Conservation (phyloP, 2,888 invertebrate species). For the Diplolepis rosae region DNA sequence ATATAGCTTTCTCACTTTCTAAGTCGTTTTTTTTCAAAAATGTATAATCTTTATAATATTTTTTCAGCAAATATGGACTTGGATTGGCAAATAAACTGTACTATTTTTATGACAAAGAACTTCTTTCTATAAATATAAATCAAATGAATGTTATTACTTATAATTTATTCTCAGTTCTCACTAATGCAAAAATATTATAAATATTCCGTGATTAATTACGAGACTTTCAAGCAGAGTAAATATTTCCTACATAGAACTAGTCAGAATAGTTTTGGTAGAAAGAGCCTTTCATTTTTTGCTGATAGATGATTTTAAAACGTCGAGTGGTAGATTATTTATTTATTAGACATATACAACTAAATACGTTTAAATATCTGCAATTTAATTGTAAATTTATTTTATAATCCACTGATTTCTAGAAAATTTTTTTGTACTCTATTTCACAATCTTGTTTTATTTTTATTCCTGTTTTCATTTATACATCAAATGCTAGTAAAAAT, state of each 20-base stretch:
- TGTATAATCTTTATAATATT: background rate
- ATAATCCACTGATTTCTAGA: too few species aligned
- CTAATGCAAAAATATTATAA: background rate
- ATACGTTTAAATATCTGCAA: too few species aligned
- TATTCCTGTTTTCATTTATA: too few species aligned
- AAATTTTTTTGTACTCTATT: too few species aligned
- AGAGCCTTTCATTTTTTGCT: background rate
- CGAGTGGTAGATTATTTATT: background rate
- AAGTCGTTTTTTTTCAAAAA: background rate
- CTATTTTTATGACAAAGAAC: too few species aligned
- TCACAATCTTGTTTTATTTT: too few species aligned
- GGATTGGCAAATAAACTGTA: background rate
- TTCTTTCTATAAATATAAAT: background rate
- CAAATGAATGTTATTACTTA: too few species aligned
- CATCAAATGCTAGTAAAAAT: too few species aligned
- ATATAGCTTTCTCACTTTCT: constrained; percentile 7
- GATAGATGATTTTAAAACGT: background rate
- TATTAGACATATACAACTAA: too few species aligned
- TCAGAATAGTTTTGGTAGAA: background rate
- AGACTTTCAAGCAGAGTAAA: background rate
- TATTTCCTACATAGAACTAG: background rate
- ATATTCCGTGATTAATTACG: background rate
- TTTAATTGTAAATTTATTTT: too few species aligned
- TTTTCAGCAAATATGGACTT: background rate
- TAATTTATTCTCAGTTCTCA: background rate